Evolutionary conservation across 2,797 vertebrate species (phyloP).

Genomic region (Silurus aristotelis): DNA sequence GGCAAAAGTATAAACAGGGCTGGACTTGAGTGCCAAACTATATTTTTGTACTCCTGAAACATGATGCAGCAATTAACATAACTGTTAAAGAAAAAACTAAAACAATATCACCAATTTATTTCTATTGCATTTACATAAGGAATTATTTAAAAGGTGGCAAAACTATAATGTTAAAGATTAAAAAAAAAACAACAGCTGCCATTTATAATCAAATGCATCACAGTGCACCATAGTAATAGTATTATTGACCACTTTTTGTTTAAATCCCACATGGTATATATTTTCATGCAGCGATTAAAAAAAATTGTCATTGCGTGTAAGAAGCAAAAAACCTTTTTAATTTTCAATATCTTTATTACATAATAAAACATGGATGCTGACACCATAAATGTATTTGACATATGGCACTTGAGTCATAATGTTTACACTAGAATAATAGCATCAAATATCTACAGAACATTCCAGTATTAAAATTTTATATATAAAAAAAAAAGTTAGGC

Average conservation of each 20-base stretch:
- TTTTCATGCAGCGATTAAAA: no score
- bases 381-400: slow-evolving; percentile 45
- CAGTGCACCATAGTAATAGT: background rate
- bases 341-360: background rate
- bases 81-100: background rate
- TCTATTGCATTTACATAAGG: background rate
- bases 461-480: background rate
- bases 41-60: slow-evolving; percentile 30
- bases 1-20: slow-evolving; percentile 51
- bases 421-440: slow-evolving; percentile 16
- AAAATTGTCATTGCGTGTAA: background rate
- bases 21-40: slow-evolving; percentile 25
- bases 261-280: background rate
- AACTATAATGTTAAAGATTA: background rate
- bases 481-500: background rate
- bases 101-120: background rate
- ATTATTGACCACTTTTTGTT: background rate
- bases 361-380: slow-evolving; percentile 10
- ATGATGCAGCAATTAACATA: background rate
- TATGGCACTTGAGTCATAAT: slow-evolving; percentile 8
- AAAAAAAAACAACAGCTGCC: background rate
- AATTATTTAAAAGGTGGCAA: background rate
- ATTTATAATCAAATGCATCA: background rate
- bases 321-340: background rate
- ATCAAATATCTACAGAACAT: background rate